A percentile compares a stretch with the other conserved stretches of the same genome.
phyloP scores from a whole-genome alignment of 2,113 vertebrate genomes.

The Excalfactoria chinensis region DNA sequence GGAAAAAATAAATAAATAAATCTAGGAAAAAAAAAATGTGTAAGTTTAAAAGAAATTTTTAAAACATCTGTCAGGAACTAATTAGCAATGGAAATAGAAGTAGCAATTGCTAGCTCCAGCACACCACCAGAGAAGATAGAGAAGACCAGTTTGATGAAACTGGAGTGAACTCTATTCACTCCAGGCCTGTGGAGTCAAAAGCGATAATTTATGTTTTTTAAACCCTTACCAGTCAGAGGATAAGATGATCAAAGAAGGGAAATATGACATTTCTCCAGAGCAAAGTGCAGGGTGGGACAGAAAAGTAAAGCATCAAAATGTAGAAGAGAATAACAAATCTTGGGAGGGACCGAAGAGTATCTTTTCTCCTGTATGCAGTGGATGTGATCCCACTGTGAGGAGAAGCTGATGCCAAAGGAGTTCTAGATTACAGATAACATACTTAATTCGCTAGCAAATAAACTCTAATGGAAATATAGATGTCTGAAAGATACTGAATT shows the following conservation, averaged over 20 bases:
- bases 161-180: background rate
- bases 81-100: background rate
- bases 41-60: rapidly evolving
- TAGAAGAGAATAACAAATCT: background rate
- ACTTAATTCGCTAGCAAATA: background rate
- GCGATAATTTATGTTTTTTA: background rate
- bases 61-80: background rate
- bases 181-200: background rate
- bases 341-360: background rate
- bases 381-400: background rate
- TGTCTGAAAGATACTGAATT: background rate
- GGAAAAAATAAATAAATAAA: rapidly evolving
- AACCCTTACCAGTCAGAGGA: background rate
- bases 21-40: background rate
- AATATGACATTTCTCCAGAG: background rate
- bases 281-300: background rate
- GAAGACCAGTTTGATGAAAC: background rate
- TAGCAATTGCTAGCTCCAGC: background rate
- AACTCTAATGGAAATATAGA: background rate
- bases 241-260: background rate
- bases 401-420: background rate
- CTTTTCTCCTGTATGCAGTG: background rate
- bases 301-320: background rate
- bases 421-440: background rate
- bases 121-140: background rate